Percentiles rank a stretch among this genome's conserved stretches.
These are phyloP conservation scores for Ptychodera flava DNA, from an alignment of 35 echinoderm and acorn worm genomes.

Conservation along the genomic window DNA sequence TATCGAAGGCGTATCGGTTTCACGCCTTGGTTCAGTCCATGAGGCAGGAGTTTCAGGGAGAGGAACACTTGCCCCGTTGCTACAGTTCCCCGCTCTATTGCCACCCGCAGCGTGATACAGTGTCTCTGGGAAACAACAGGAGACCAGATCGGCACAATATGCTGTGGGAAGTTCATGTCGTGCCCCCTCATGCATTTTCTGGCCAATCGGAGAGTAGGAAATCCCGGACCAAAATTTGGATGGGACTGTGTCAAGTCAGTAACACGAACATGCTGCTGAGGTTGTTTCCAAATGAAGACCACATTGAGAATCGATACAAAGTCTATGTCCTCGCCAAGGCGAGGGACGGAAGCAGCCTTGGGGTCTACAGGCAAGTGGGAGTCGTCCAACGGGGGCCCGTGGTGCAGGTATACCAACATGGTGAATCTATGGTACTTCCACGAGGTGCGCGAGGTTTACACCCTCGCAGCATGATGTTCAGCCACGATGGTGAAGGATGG, in stretches of 20 bases:
- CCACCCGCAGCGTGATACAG: neutral
- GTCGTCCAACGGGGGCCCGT: neutral
- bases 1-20: slow-evolving; percentile 41
- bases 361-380: neutral
- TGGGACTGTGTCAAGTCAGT: neutral
- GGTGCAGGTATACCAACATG: neutral
- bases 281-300: neutral
- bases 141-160: neutral
- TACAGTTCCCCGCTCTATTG: neutral
- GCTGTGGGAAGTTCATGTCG: neutral
- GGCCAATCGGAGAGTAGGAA: neutral
- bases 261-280: neutral
- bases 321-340: neutral
- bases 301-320: neutral
- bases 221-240: neutral
- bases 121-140: neutral
- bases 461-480: neutral
- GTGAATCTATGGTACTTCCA: neutral
- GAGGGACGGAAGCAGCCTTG: neutral
- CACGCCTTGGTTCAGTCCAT: slow-evolving; percentile 16
- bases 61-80: neutral
- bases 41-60: neutral
- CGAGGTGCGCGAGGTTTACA: neutral
- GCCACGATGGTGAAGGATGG: neutral
- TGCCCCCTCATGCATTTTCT: neutral